These are phyloP conservation scores for Otolemur crassicaudatus DNA, from an alignment of 2,797 vertebrate species.

Conservation along the genomic window DNA sequence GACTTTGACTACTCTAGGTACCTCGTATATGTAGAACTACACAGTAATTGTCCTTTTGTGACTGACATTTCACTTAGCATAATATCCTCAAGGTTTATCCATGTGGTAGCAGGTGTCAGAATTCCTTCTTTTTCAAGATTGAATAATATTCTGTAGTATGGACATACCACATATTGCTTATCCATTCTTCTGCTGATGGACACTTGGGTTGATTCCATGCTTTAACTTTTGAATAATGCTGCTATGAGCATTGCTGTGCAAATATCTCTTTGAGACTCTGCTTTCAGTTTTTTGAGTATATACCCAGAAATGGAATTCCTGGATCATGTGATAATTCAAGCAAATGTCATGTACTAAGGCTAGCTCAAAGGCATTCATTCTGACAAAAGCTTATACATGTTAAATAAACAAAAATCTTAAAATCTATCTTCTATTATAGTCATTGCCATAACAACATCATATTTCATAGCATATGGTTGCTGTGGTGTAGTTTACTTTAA, in stretches of 20 bases:
- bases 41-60: slow-evolving; percentile 35
- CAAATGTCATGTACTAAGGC: slow-evolving; percentile 47
- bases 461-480: slow-evolving; percentile 46
- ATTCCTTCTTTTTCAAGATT: slow-evolving; percentile 15
- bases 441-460: slow-evolving; percentile 50
- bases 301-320: slow-evolving; percentile 46
- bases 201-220: background rate
- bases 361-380: slow-evolving; percentile 61
- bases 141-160: background rate
- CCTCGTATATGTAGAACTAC: background rate
- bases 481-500: slow-evolving; percentile 54
- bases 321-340: slow-evolving; percentile 32
- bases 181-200: background rate
- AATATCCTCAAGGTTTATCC: slow-evolving; percentile 31
- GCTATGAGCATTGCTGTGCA: background rate
- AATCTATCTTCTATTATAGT: slow-evolving; percentile 54
- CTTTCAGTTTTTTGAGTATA: slow-evolving; percentile 48
- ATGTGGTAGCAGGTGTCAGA: slow-evolving; percentile 14
- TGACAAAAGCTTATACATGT: slow-evolving; percentile 63
- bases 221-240: slow-evolving; percentile 47
- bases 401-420: slow-evolving; percentile 66
- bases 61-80: slow-evolving; percentile 29
- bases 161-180: slow-evolving; percentile 28
- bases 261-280: background rate
- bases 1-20: background rate